Percentiles rank a stretch among this genome's conserved stretches.
Evolutionary conservation across 2,113 vertebrate species (phyloP).

Genomic region (Petrocephalus microphthalmus): DNA sequence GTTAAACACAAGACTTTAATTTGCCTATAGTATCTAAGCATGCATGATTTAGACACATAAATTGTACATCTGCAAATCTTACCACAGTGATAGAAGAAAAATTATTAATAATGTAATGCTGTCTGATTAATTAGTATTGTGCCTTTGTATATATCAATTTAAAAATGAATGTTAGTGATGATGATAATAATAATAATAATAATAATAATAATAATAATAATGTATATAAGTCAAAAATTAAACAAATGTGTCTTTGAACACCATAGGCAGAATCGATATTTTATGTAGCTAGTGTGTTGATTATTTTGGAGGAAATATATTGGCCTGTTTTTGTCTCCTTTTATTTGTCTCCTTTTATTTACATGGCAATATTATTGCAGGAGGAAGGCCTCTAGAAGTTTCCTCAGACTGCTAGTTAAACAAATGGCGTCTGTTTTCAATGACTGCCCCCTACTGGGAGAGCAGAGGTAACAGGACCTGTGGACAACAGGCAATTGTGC

Average conservation of each 20-base stretch:
- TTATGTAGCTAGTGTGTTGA: neutral
- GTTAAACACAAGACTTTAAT: neutral
- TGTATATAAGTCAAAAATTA: neutral
- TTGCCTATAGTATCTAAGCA: neutral
- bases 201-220: neutral
- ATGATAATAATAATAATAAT: neutral
- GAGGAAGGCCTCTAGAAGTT: neutral
- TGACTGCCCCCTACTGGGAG: slow-evolving; percentile 22
- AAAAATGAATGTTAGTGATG: neutral
- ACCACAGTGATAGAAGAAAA: neutral
- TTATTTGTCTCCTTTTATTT: neutral
- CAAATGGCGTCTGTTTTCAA: neutral
- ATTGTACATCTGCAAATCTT: neutral
- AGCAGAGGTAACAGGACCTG: neutral
- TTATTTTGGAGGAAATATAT: neutral
- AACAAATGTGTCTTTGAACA: neutral
- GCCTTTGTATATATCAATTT: neutral
- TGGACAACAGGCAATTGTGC: neutral
- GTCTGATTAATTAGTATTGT: neutral
- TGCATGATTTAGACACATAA: neutral
- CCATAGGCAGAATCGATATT: neutral
- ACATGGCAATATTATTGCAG: neutral
- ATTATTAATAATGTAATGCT: neutral
- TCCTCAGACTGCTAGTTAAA: neutral
- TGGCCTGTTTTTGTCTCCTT: neutral